These are phyloP conservation scores for Drosophila paranaensis DNA, from an alignment of 2,888 invertebrate species.

Conservation along the genomic window DNA sequence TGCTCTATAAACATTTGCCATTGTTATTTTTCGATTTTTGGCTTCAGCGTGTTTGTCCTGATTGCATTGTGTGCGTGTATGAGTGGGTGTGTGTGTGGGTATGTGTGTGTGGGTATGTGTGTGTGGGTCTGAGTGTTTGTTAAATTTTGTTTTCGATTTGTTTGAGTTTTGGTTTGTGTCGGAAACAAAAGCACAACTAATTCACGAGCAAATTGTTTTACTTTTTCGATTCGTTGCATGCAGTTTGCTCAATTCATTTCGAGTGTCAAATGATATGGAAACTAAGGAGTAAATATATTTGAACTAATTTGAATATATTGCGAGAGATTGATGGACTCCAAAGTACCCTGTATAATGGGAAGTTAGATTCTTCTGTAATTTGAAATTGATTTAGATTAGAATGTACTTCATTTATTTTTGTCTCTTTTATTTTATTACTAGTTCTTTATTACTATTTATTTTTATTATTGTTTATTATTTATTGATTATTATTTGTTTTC, in stretches of 20 bases:
- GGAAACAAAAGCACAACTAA: slow-evolving; percentile 37
- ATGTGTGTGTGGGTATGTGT: neutral
- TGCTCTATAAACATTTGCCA: slow-evolving; percentile 26
- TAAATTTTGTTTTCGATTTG: slow-evolving; percentile 45
- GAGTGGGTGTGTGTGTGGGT: neutral
- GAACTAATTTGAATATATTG: neutral
- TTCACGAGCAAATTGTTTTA: slow-evolving; percentile 26
- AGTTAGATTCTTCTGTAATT: neutral
- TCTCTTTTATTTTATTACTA: too few species aligned
- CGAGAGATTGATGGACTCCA: neutral
- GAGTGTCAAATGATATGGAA: slow-evolving; percentile 9
- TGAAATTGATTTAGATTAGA: too few species aligned
- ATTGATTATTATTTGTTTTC: too few species aligned
- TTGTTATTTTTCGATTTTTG: slow-evolving; percentile 38
- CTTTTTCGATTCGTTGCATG: slow-evolving; percentile 1
- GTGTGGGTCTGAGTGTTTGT: slow-evolving; percentile 15
- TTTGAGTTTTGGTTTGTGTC: slow-evolving; percentile 34
- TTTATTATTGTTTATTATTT: too few species aligned
- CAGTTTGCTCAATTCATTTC: neutral
- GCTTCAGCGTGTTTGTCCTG: slow-evolving; percentile 48
- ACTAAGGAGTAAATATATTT: neutral
- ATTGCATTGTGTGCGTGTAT: slow-evolving; percentile 39
- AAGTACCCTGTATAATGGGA: neutral
- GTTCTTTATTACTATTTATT: too few species aligned
- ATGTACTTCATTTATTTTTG: too few species aligned